Percentiles rank a stretch among this genome's conserved stretches.
Evolutionary conservation across 2,113 vertebrate species (phyloP).

Genomic region (Clarias magur): DNA sequence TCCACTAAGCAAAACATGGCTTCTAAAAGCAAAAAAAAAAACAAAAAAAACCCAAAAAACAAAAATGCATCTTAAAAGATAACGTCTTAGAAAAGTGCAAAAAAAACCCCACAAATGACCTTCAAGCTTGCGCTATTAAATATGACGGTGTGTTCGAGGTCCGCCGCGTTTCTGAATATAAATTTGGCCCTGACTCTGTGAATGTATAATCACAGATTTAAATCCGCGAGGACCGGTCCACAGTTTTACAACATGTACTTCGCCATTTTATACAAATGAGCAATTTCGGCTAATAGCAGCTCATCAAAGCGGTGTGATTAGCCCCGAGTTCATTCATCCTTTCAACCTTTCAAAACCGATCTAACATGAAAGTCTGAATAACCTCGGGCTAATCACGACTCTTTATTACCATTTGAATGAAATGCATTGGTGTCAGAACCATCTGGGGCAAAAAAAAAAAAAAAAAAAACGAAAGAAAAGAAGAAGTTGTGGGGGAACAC

Average conservation of each 20-base stretch:
- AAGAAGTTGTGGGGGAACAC: neutral
- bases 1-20: neutral
- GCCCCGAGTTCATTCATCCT: slow-evolving; percentile 24
- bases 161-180: slow-evolving; percentile 18
- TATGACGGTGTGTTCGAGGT: neutral
- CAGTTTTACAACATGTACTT: slow-evolving; percentile 11
- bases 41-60: neutral
- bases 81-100: neutral
- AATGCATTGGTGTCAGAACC: slow-evolving; percentile 63
- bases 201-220: slow-evolving; percentile 24
- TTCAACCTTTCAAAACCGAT: slow-evolving; percentile 27
- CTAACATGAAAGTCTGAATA: slow-evolving; percentile 34
- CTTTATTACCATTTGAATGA: slow-evolving; percentile 25
- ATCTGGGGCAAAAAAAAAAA: too few species aligned
- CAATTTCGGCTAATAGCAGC: slow-evolving; percentile 30
- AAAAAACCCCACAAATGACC: slow-evolving; percentile 7
- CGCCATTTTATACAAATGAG: slow-evolving; percentile 27
- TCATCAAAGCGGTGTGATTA: slow-evolving; percentile 27
- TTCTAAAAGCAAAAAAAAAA: neutral
- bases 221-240: neutral
- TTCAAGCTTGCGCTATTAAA: slow-evolving; percentile 22
- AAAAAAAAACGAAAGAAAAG: neutral
- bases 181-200: slow-evolving; percentile 13
- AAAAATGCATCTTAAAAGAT: neutral
- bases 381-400: slow-evolving; percentile 18